Percentiles rank a stretch among this genome's conserved stretches.
phyloP scores from a whole-genome alignment of 2,113 vertebrate species.

The Micromys minutus region DNA sequence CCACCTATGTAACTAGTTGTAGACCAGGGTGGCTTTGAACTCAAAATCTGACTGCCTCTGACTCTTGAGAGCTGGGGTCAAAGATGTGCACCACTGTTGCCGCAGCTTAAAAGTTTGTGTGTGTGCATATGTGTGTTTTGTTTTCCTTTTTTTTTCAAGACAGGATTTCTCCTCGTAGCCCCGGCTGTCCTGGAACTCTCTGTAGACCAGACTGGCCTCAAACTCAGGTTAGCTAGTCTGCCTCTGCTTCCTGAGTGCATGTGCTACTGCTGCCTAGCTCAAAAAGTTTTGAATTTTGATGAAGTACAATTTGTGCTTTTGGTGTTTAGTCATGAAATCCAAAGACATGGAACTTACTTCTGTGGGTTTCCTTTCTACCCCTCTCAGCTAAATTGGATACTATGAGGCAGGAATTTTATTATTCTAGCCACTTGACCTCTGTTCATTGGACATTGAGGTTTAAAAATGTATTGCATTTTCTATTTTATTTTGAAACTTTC shows the following conservation, averaged over 20 bases:
- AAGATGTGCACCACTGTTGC: no score
- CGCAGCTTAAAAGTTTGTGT: no score
- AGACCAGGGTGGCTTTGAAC: no score
- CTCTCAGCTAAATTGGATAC: background rate
- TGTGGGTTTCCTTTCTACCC: fast-evolving
- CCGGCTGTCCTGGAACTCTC: background rate
- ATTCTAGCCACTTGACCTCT: background rate
- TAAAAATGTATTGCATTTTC: background rate
- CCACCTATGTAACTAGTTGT: no score
- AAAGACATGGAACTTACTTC: background rate
- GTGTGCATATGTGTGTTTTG: no score
- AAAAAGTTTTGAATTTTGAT: conserved; percentile 8
- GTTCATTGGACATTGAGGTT: background rate
- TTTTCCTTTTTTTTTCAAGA: no score
- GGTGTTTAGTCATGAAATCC: conserved; percentile 29
- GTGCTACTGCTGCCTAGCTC: background rate
- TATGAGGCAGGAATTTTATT: background rate
- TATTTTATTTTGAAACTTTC: background rate
- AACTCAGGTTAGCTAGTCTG: background rate
- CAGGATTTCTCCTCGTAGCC: background rate
- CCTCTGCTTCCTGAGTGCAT: background rate
- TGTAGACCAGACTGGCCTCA: background rate
- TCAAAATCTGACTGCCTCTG: no score
- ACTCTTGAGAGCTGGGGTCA: no score
- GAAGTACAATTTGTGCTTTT: background rate